Evolutionary conservation across 2,113 vertebrate species (phyloP), one percentile per base, ranked within the genome.

Genomic region (Spea multiplicata): DNA sequence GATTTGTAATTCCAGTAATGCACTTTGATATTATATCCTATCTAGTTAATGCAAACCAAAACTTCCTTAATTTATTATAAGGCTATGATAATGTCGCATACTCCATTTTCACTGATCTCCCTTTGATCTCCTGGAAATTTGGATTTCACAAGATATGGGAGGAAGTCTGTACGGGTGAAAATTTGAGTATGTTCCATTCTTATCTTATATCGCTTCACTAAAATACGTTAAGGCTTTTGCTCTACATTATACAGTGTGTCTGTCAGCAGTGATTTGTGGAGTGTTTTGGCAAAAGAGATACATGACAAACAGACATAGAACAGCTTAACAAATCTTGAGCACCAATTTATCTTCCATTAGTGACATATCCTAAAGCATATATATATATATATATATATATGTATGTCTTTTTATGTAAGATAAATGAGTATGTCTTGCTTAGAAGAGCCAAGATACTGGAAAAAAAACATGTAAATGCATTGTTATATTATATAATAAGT

Each of bases 11-110:
- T 14, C 53, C 61, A 66, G 45, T 76, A 61, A 59, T 49, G 44
- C 55, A 76, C 67, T 76, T 52, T n/a, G 68, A 61, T 50, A 76
- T 76, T 69, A 70, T 44, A 14, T 76, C 16, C 75, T 70, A 76
- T 69, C 66, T 69, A 70, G 52, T 52, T 76, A 76, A 69, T 76
- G 75, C 52, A 76, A 76, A 76, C 75, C 75, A 76, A 69, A 61
- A 69, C 75, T 76, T 76, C 75, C 75, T 69, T 55, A 66, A 68
- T 68, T 47, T 14, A 61, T 69, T 76, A 75, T 53, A 76, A 14
- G 53, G 55, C 53, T 61, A 76, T 67, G 64, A 67, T 14, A 61
- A 13, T 48, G 45, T 61, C 75, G 69, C 65, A 76, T 76, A 66
- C 66, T 76, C 30, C 61, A 45, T 76, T 70, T 76, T 76, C 53